Evolutionary conservation across 2,888 invertebrate genomes (phyloP), one percentile per base, ranked within the genome.

Genomic region (Xestoiulus laeticollis): DNA sequence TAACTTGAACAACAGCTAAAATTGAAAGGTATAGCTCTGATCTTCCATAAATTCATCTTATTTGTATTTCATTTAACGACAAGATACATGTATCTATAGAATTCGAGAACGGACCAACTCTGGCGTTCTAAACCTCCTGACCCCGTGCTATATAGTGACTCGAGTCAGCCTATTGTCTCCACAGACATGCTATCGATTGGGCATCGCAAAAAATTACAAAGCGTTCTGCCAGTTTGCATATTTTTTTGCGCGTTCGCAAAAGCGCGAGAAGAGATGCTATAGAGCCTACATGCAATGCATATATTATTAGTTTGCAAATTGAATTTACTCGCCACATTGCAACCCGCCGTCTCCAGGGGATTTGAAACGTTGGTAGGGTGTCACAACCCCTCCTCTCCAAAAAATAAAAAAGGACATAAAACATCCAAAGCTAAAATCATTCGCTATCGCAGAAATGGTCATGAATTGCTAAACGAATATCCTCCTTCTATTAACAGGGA

Each of bases 241-340:
- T 16, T n/a, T 68, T 68, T 68, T 22, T 26, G n/a, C n/a, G 26
- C 68, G 68, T 68, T 68, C n/a, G n/a, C 26, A 68, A 22, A 22
- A 68, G 26, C 26, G 26, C 68, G n/a, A 68, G 8, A 38, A 38
- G 38, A 38, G 38, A 3, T 38, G 38, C 38, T n/a, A 38, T 38
- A 3, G 38, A 38, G 38, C 38, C 38, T 43, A 87, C 68, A 59
- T 43, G 87, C 59, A 68, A 68, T 68, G 78, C 78, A 68, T 68
- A 68, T 22, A 22, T 68, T 68, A 68, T 68, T 5, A 68, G 78
- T 68, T 26, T 68, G 78, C 78, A 68, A 68, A 68, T 68, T 68
- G n/a, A 68, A 68, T 68, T 68, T 68, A 26, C 78, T 68, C 26
- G 78, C 78, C 78, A 68, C 78, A 68, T 68, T 68, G 78, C n/a